Percentiles rank a stretch among this genome's conserved stretches.
Conservation (phyloP, 2,797 vertebrate species). For the Corythornis leucogaster region DNA sequence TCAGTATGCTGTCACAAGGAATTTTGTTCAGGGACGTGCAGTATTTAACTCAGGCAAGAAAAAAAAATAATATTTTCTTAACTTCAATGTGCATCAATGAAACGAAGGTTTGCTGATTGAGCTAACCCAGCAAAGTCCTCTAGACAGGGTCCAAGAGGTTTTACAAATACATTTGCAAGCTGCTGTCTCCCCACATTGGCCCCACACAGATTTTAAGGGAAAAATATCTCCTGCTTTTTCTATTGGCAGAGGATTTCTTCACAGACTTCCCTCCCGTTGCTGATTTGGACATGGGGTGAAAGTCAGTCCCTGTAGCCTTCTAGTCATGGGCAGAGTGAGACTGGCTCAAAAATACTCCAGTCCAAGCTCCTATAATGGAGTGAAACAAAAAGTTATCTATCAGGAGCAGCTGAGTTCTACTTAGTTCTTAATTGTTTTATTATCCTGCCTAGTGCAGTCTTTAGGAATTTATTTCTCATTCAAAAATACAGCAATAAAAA, state of each 20-base stretch:
- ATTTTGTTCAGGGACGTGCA: neutral
- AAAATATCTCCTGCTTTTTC: neutral
- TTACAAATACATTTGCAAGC: neutral
- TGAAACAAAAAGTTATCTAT: neutral
- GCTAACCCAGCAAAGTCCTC: neutral
- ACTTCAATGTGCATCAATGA: rapidly evolving
- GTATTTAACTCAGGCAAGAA: neutral
- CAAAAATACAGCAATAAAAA: neutral
- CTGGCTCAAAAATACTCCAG: neutral
- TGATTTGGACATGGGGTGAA: neutral
- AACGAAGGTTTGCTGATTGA: neutral
- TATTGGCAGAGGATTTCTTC: neutral
- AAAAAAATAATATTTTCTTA: neutral
- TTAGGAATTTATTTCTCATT: neutral
- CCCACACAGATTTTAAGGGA: neutral
- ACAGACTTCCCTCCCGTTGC: neutral
- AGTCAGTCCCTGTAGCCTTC: neutral
- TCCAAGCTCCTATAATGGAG: neutral
- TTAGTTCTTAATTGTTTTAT: neutral
- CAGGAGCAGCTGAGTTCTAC: neutral
- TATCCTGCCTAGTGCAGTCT: neutral
- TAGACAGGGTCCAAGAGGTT: neutral
- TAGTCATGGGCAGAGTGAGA: neutral
- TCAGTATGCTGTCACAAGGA: neutral
- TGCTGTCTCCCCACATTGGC: neutral